phyloP scores from a whole-genome alignment of 2,888 invertebrate genomes.

The Sinopyrophorus schimmeli region DNA sequence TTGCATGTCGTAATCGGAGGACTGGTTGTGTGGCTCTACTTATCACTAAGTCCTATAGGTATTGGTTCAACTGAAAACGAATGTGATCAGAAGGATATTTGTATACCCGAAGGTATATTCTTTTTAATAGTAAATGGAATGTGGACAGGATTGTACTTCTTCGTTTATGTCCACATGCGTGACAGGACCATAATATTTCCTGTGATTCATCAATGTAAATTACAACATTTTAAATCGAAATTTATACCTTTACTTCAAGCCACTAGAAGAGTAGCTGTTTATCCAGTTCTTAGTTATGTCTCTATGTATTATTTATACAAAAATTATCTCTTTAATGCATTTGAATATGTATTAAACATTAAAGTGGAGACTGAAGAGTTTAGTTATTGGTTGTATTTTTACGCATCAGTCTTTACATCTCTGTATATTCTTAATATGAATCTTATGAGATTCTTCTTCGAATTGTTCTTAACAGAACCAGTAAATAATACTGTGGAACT shows the following conservation, averaged over 20 bases:
- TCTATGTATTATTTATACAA: constrained; percentile 67
- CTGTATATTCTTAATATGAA: constrained; percentile 72
- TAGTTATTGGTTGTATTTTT: constrained; percentile 57
- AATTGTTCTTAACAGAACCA: constrained; percentile 71
- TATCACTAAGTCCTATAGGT: constrained; percentile 65
- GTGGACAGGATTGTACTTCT: constrained; percentile 68
- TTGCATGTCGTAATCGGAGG: constrained; percentile 69
- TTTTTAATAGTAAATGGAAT: constrained; percentile 70
- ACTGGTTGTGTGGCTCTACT: constrained; percentile 69
- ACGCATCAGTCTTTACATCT: constrained; percentile 70
- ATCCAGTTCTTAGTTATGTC: constrained; percentile 66
- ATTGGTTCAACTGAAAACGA: constrained; percentile 59
- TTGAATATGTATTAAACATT: constrained; percentile 60
- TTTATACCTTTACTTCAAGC: constrained; percentile 61
- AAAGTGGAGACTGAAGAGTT: constrained; percentile 60
- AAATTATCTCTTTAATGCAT: constrained; percentile 56
- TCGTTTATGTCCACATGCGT: constrained; percentile 61
- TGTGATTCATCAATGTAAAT: constrained; percentile 70
- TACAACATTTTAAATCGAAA: constrained; percentile 66
- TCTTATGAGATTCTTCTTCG: constrained; percentile 71
- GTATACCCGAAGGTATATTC: constrained; percentile 68
- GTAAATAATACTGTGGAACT: constrained; percentile 66
- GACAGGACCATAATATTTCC: constrained; percentile 67
- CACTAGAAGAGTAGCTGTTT: constrained; percentile 63
- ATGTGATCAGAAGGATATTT: constrained; percentile 58